These are phyloP conservation scores for Phataginus tricuspis DNA, from an alignment of 2,797 vertebrate species.

Conservation along the genomic window DNA sequence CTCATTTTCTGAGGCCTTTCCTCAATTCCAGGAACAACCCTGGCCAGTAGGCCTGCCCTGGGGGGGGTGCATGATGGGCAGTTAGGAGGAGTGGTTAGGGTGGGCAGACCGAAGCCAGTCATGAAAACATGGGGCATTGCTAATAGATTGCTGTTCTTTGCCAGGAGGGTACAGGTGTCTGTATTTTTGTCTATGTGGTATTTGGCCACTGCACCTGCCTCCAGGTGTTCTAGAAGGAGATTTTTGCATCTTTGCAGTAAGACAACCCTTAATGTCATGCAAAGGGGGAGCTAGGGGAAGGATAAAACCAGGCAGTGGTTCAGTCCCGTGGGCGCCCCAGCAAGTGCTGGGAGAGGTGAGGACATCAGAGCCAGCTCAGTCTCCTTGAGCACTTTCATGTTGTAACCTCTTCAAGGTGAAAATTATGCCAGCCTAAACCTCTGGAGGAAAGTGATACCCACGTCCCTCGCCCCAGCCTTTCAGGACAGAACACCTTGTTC, in stretches of 20 bases:
- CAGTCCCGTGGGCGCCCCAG: neutral
- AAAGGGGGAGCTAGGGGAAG: neutral
- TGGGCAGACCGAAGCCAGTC: neutral
- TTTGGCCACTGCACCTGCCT: neutral
- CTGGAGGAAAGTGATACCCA: rapidly evolving
- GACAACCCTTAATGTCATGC: neutral
- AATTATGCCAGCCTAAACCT: neutral
- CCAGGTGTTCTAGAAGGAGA: neutral
- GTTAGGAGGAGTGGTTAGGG: neutral
- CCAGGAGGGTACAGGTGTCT: neutral
- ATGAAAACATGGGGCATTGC: neutral
- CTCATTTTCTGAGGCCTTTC: neutral
- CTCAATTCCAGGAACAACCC: neutral
- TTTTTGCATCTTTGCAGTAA: neutral
- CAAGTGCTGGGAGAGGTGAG: neutral
- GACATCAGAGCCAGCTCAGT: neutral
- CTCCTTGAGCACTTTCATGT: neutral
- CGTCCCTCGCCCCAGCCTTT: neutral
- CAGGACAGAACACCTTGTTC: rapidly evolving
- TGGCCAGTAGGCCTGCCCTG: neutral
- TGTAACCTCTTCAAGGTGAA: neutral
- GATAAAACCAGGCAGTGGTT: neutral
- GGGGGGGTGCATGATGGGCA: neutral
- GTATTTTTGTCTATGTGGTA: neutral
- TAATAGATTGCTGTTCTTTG: neutral